Evolutionary conservation across 53 echinoderm and acorn worm genomes (phyloP), one percentile per base, ranked within the genome.

Genomic region (Temnopleurus reevesii): DNA sequence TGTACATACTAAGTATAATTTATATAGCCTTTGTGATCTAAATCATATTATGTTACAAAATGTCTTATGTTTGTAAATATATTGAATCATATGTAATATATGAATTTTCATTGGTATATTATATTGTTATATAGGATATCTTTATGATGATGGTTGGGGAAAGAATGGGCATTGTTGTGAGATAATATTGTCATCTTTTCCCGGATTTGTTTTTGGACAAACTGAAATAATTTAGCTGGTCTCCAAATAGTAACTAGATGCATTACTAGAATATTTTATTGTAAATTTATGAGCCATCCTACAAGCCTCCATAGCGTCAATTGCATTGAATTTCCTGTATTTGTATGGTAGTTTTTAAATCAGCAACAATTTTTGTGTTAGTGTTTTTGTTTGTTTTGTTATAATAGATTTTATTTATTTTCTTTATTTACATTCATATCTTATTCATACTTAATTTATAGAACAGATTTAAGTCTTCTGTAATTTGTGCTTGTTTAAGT

Each of bases 1-100:
- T 77, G 79, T 79, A 79, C 28, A 79, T 79, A 79, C 46, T 79
- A 26, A 46, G 79, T 79, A 79, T 49, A 79, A 47, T 79, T 79
- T 79, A 46, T 79, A 79, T 49, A 79, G 79, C 79, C 49, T 29
- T 10, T 51, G 18, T 79, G 71, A 71, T 43, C 60, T 31, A 17
- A 64, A 66, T 3, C 29, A 18, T 41, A n/a, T 65, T 65, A 18
- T 55, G 27, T 25, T 58, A 71, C 79, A 79, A 79, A 79, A 26
- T 9, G 8, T 5, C 46, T 6, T 76, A 76, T 45, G 76, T 49
- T 2, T 79, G 79, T 79, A 79, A 47, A 79, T 79, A 79, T 79
- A 44, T 76, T 76, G 41, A 45, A 76, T 41, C n/a, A 18, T 45
- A 76, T 76, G 76, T 76, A 76, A 24, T 12, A 41, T 76, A 44